A percentile compares a stretch with the other conserved stretches of the same genome.
phyloP scores from a whole-genome alignment of 1,140 invertebrate genomes.

The Pogonognathellus flavescens region DNA sequence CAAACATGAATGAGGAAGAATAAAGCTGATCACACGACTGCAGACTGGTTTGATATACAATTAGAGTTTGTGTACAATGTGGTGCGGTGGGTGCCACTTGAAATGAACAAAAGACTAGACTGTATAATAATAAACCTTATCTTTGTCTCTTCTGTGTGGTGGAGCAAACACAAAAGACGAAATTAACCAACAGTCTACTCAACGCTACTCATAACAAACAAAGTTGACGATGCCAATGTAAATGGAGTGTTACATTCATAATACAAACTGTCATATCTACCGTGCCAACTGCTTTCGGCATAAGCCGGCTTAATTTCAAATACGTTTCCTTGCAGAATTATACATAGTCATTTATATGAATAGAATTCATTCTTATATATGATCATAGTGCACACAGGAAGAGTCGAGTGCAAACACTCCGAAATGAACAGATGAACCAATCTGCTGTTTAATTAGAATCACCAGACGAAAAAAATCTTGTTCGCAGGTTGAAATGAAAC shows the following conservation, averaged over 20 bases:
- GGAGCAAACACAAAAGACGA: conserved; percentile 1
- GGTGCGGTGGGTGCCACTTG: neutral
- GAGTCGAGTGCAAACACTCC: too few species aligned
- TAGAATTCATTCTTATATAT: too few species aligned
- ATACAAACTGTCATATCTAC: conserved; percentile 23
- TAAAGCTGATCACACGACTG: neutral
- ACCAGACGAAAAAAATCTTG: neutral
- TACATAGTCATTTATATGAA: too few species aligned
- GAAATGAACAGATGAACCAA: too few species aligned
- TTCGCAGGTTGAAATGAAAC: too few species aligned
- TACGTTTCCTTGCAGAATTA: too few species aligned
- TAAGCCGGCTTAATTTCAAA: neutral
- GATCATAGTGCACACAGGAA: too few species aligned
- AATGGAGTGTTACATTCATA: neutral
- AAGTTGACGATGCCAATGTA: neutral
- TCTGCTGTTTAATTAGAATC: too few species aligned
- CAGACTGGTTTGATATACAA: neutral
- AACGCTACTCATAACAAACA: neutral
- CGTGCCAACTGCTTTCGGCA: neutral
- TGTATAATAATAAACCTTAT: conserved; percentile 23
- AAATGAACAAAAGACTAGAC: conserved; percentile 1
- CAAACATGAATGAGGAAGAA: neutral
- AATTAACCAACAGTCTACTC: neutral
- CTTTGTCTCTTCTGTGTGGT: neutral
- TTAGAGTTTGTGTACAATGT: neutral